Conservation (phyloP, 2,888 invertebrate species). For the Thereva unica region DNA sequence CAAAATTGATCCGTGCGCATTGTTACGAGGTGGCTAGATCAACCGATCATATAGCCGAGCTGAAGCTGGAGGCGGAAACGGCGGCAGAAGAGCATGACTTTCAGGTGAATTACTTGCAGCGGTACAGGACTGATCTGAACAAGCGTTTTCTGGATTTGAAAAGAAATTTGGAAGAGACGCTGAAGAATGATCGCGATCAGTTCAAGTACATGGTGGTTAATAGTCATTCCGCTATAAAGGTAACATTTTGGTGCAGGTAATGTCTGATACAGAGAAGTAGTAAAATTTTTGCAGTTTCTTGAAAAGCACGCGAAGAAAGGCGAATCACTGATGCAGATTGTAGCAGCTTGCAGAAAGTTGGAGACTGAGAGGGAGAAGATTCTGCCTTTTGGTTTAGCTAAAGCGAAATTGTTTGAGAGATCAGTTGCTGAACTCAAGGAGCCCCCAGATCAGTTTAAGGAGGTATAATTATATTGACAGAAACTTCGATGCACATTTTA, state of each 20-base stretch:
- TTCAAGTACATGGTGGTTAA: conserved; percentile 66
- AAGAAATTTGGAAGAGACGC: conserved; percentile 60
- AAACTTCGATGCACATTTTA: background rate
- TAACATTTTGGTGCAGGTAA: conserved; percentile 27
- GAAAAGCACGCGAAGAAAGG: conserved; percentile 63
- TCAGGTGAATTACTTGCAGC: conserved; percentile 59
- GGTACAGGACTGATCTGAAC: conserved; percentile 60
- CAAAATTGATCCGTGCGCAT: conserved; percentile 53
- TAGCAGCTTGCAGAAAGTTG: conserved; percentile 68
- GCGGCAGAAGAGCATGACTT: conserved; percentile 58
- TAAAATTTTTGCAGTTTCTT: conserved; percentile 56
- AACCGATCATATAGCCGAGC: conserved; percentile 51
- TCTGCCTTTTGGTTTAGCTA: conserved; percentile 52
- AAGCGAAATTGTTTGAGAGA: conserved; percentile 48
- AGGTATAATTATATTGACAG: conserved; percentile 40
- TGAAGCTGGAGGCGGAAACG: conserved; percentile 61
- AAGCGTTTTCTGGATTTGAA: conserved; percentile 62
- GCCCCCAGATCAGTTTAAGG: conserved; percentile 44
- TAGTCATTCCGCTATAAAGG: conserved; percentile 61
- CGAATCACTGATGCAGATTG: conserved; percentile 64
- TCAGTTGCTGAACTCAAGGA: conserved; percentile 55
- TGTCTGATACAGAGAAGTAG: background rate
- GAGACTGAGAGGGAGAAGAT: conserved; percentile 67
- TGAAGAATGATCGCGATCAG: conserved; percentile 60
- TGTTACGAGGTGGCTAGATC: conserved; percentile 54